phyloP scores from a whole-genome alignment of 2,797 vertebrate species.

The Fistularia tabacaria region DNA sequence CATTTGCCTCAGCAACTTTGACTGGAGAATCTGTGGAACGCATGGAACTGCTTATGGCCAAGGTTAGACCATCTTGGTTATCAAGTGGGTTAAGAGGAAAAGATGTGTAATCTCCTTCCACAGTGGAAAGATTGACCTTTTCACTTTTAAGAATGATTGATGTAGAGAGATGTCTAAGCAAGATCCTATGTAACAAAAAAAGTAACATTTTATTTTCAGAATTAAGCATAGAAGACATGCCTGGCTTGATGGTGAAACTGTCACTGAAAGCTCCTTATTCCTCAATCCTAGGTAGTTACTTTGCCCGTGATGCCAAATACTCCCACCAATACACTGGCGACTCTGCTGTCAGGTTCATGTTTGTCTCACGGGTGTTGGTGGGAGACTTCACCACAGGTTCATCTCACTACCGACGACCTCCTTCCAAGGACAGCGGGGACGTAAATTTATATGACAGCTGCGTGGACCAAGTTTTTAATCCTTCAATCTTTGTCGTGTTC shows the following conservation, averaged over 20 bases:
- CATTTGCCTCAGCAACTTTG: constrained; percentile 88
- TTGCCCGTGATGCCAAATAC: constrained; percentile 88
- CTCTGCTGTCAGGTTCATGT: constrained; percentile 72
- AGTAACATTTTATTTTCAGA: no score
- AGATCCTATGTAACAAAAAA: no score
- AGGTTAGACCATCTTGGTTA: constrained; percentile 65
- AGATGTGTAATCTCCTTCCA: no score
- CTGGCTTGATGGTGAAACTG: neutral
- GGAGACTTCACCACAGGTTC: constrained; percentile 80
- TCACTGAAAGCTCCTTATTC: neutral
- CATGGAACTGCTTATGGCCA: constrained; percentile 85
- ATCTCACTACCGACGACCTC: constrained; percentile 63
- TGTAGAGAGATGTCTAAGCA: no score
- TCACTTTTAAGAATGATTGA: no score
- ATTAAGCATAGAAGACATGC: neutral
- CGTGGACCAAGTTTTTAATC: constrained; percentile 53
- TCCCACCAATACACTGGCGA: constrained; percentile 81
- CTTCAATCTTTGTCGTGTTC: constrained; percentile 76
- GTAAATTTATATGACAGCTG: constrained; percentile 74
- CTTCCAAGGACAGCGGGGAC: constrained; percentile 62
- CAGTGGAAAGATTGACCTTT: no score
- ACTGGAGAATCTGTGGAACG: constrained; percentile 88
- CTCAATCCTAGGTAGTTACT: constrained; percentile 86
- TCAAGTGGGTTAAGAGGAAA: no score
- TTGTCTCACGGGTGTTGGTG: constrained; percentile 85